A percentile compares a stretch with the other conserved stretches of the same genome.
phyloP scores from a whole-genome alignment of 2,797 vertebrate genomes.

The Phaenicophaeus curvirostris region DNA sequence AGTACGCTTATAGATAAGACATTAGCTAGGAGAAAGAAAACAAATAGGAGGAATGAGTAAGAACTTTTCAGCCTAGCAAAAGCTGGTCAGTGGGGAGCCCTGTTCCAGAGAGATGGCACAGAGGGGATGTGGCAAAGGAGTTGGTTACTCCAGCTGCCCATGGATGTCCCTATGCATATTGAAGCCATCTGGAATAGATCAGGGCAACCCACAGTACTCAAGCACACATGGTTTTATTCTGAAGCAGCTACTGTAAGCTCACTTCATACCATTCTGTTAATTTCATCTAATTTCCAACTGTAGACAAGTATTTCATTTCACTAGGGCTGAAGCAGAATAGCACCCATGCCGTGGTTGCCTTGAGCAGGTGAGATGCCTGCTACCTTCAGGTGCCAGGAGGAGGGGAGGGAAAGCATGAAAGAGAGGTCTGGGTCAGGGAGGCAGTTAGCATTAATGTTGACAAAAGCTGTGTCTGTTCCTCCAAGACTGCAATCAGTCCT shows the following conservation, averaged over 20 bases:
- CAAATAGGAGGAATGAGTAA: neutral
- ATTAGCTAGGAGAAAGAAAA: neutral
- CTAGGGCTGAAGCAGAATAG: neutral
- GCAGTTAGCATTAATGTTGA: neutral
- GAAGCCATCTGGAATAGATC: neutral
- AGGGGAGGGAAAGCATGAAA: neutral
- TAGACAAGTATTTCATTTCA: neutral
- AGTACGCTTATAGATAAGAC: neutral
- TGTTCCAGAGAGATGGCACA: neutral
- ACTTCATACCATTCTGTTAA: neutral
- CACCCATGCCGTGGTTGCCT: neutral
- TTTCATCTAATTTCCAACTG: neutral
- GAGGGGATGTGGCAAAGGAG: neutral
- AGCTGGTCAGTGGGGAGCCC: neutral
- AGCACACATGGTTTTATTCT: neutral
- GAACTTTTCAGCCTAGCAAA: neutral
- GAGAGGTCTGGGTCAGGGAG: neutral
- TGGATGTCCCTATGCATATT: neutral
- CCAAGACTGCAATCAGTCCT: neutral
- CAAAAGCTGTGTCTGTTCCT: neutral
- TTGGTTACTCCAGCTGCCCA: neutral
- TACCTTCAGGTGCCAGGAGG: neutral
- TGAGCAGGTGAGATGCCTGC: neutral
- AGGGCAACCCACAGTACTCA: neutral
- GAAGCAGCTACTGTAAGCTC: neutral